A percentile compares a stretch with the other conserved stretches of the same genome.
Evolutionary conservation across 1,140 invertebrate species (phyloP).

Genomic region (Pseudomyrmex cubaensis): DNA sequence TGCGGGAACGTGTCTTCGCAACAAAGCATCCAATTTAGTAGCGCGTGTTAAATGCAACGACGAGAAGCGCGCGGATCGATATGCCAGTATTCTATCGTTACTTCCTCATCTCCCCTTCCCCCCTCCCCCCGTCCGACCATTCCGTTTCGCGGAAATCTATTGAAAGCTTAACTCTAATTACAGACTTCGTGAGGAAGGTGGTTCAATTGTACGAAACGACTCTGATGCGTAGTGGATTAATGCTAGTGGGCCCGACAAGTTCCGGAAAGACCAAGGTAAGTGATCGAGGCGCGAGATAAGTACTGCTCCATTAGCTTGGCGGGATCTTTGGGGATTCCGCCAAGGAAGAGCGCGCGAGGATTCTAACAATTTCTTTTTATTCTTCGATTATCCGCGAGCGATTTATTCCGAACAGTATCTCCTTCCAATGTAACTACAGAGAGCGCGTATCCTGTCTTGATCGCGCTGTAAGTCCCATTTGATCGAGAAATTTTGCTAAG

Average conservation of each 20-base stretch:
- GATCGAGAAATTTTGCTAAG: no score
- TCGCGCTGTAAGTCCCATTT: no score
- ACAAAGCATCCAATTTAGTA: slow-evolving; percentile 38
- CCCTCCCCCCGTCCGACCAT: background rate
- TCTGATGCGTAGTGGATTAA: slow-evolving; percentile 92
- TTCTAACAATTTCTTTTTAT: background rate
- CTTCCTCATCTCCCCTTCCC: background rate
- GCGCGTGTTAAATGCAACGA: slow-evolving; percentile 22
- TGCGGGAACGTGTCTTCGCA: slow-evolving; percentile 35
- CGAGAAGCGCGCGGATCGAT: slow-evolving; percentile 9
- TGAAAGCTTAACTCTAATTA: slow-evolving; percentile 28
- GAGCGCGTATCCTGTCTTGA: no score
- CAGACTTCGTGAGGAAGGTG: slow-evolving; percentile 91
- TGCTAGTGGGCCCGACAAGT: slow-evolving; percentile 93
- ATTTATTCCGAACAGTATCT: no score
- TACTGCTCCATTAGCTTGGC: background rate
- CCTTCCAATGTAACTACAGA: no score
- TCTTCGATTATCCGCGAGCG: no score
- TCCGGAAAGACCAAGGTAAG: slow-evolving; percentile 90
- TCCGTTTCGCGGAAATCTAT: slow-evolving; percentile 15
- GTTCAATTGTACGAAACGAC: slow-evolving; percentile 93
- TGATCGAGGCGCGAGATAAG: background rate
- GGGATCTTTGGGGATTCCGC: background rate
- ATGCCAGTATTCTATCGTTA: background rate
- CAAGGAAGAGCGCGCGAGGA: background rate